Conservation (phyloP, 2,113 vertebrate species). For the Calidris pugnax region DNA sequence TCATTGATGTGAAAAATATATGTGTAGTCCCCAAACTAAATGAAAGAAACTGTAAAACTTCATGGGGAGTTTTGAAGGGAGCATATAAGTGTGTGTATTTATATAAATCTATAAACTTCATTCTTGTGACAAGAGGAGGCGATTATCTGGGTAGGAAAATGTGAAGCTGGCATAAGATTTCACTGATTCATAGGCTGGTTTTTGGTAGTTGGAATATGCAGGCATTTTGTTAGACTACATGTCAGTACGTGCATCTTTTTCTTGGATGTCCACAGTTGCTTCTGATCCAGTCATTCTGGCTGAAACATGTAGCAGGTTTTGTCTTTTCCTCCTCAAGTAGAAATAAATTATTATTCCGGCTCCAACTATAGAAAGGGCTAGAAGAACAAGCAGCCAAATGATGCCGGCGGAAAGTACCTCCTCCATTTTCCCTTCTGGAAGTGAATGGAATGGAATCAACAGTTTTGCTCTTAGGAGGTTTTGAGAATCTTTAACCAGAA, state of each 20-base stretch:
- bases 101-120: background rate
- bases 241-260: background rate
- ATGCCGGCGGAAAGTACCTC: background rate
- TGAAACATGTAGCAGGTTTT: background rate
- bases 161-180: background rate
- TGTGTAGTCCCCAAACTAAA: background rate
- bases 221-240: background rate
- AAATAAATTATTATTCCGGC: background rate
- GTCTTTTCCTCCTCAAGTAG: background rate
- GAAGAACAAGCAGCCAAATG: background rate
- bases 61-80: background rate
- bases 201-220: background rate
- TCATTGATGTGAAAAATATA: background rate
- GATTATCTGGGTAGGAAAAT: background rate
- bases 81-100: background rate
- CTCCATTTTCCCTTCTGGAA: constrained; percentile 3
- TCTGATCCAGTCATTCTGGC: background rate
- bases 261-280: background rate
- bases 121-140: background rate
- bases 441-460: background rate
- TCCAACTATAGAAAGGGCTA: background rate
- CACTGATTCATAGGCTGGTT: background rate
- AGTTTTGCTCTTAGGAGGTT: background rate
- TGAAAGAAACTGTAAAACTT: background rate
- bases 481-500: background rate